A percentile compares a stretch with the other conserved stretches of the same genome.
These are phyloP conservation scores for Pentalonia nigronervosa DNA, from an alignment of 1,140 invertebrate genomes.

Conservation along the genomic window DNA sequence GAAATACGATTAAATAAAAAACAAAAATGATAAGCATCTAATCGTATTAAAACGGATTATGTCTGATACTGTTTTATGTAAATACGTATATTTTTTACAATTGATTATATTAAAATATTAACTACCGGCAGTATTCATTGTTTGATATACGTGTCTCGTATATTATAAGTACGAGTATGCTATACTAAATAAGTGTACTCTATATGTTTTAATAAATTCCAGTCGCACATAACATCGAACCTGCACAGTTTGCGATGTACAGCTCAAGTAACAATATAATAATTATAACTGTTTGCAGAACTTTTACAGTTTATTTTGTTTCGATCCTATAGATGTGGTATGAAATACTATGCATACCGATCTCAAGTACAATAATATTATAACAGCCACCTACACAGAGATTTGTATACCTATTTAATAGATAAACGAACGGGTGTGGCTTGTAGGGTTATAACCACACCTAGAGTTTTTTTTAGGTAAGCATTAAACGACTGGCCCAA, in stretches of 20 bases:
- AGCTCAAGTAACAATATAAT: background rate
- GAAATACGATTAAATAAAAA: slow-evolving; percentile 2
- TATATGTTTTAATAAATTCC: background rate
- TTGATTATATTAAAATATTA: background rate
- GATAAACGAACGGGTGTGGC: too few relatives aligned
- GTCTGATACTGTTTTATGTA: background rate
- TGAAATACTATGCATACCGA: too few relatives aligned
- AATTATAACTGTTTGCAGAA: background rate
- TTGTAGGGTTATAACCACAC: too few relatives aligned
- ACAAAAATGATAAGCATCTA: background rate
- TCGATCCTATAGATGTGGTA: too few relatives aligned
- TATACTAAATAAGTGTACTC: background rate
- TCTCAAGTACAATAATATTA: too few relatives aligned
- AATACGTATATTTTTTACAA: background rate
- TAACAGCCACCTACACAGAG: too few relatives aligned
- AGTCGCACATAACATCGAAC: too few relatives aligned
- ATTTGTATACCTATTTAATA: too few relatives aligned
- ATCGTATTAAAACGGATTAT: slow-evolving; percentile 1
- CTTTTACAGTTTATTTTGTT: too few relatives aligned
- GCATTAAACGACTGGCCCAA: too few relatives aligned
- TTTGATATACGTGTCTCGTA: background rate
- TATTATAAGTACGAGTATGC: background rate
- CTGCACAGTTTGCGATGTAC: background rate
- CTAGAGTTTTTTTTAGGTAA: too few relatives aligned
- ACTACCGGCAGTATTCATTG: background rate